Base-by-base conservation (phyloP, 2,888 invertebrate genomes). In the Hirtodrosophila alboralis region DNA sequence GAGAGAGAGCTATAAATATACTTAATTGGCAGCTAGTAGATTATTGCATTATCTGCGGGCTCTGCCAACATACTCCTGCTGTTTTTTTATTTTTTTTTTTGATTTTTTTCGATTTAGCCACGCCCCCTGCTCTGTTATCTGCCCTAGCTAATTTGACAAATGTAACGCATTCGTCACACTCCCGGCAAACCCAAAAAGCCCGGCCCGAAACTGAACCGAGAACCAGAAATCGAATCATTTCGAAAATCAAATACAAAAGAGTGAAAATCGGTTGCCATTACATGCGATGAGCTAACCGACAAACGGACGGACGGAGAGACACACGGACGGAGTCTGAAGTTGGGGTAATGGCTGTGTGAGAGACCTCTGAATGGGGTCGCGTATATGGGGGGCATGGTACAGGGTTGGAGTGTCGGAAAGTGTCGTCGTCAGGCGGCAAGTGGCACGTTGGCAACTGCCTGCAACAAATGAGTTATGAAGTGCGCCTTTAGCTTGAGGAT, bases 401-500 rank as follows among this genome's bases (percentile, higher is more conserved):
- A 38, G 31, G 7, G 18, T 28, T 38, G 23, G 38, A 33, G 47
- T 38, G 43, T 36, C 44, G 26, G 6, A 52, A 44, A 38, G 16
- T 49, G 36, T 57, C 27, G 36, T 57, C 27, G 36, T 5, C 30
- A 28, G 38, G 18, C 23, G 23, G 23, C 23, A 23, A 23, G 23
- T 23, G 23, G 23, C 5, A 23, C 18, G 23, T 23, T 23, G 23
- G 23, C 7, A 23, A 5, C 6, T 6, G 23, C 30, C 36, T 41
- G 27, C 61, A 44, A 60, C 72, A 79, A 85, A 85, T 85, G 80
- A 85, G 77, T 79, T 81, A 81, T 81, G 73, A 84, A 73, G 64
- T 75, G 56, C 44, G 59, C 60, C 63, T 58, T 75, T 56, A 53
- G 44, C 47, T 53, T 45, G 62, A 45, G 78, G 84, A 83, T 74